Evolutionary conservation across 2,797 vertebrate species (phyloP), one percentile per base, ranked within the genome.

Genomic region (Falco berigora): DNA sequence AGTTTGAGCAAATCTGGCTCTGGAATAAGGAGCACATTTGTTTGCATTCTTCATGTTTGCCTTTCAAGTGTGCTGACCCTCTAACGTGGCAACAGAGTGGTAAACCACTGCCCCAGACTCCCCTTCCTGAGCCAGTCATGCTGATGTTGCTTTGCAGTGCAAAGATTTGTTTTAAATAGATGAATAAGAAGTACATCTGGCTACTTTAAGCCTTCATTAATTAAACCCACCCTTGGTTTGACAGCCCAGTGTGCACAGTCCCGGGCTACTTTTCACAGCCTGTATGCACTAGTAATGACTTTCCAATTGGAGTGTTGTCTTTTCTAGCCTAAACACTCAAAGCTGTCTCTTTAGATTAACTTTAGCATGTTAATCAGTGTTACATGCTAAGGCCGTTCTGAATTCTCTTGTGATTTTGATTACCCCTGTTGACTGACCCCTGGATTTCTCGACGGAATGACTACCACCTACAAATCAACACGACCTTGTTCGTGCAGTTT

Each of bases 351-450:
- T 93, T 56, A 67, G 78, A 87, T 97, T 92, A 95, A 85, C 85
- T 94, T 86, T 30, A 86, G 75, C 1, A 2, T 94, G 74, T 83
- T 97, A 96, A 95, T 94, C 88, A 91, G 88, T 0, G 0, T 59
- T 94, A 79, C 14, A 10, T 83, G 63, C 82, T 86, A 42, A 92
- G 81, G 82, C 55, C 44, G 27, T 91, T 80, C 44, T 56, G 75
- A 96, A 93, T 94, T 97, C 96, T 97, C 95, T 97, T 97, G 96
- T 97, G 96, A 96, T 95, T 97, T 94, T 94, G 86, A 90, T 94
- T 97, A 91, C 93, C 91, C 74, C 74, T 96, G 91, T 96, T 96
- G 92, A 96, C 32, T 96, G 96, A 97, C 94, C 94, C 94, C 90
- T 96, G 90, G 68, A 77, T 96, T 97, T 97, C 96, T 86, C 3